Percentiles rank a stretch among this genome's conserved stretches.
phyloP scores from a whole-genome alignment of 2,888 invertebrate genomes.

The Sisyra terminalis region DNA sequence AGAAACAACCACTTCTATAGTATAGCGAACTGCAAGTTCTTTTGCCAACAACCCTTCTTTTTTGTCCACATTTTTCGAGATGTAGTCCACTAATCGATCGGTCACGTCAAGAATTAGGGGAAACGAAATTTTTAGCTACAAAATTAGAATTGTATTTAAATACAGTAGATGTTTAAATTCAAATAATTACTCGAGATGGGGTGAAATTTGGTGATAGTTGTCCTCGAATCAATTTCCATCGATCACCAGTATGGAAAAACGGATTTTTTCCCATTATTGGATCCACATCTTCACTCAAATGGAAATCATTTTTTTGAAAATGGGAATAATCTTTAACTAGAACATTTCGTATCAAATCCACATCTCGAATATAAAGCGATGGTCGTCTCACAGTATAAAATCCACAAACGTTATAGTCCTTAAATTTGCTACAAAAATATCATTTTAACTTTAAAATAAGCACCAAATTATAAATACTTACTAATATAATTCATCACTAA shows the following conservation, averaged over 20 bases:
- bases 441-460: too few species aligned
- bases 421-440: constrained; percentile 1
- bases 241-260: constrained; percentile 16
- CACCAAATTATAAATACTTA: too few species aligned
- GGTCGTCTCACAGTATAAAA: neutral
- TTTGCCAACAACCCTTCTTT: constrained; percentile 8
- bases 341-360: constrained; percentile 1
- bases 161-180: neutral
- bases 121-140: neutral
- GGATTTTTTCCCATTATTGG: constrained; percentile 17
- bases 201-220: neutral
- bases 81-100: constrained; percentile 4
- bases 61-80: neutral
- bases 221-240: constrained; percentile 14
- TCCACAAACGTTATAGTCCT: neutral
- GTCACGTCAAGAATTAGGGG: neutral
- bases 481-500: too few species aligned
- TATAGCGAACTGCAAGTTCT: constrained; percentile 10
- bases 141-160: neutral
- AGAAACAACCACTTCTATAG: constrained; percentile 11
- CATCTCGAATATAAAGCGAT: neutral
- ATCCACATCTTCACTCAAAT: constrained; percentile 13
- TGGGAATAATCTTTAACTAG: constrained; percentile 1
- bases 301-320: constrained; percentile 1
- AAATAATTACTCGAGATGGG: neutral